A percentile compares a stretch with the other conserved stretches of the same genome.
These are phyloP conservation scores for Galagoides demidoff DNA, from an alignment of 2,797 vertebrate species.

Conservation along the genomic window DNA sequence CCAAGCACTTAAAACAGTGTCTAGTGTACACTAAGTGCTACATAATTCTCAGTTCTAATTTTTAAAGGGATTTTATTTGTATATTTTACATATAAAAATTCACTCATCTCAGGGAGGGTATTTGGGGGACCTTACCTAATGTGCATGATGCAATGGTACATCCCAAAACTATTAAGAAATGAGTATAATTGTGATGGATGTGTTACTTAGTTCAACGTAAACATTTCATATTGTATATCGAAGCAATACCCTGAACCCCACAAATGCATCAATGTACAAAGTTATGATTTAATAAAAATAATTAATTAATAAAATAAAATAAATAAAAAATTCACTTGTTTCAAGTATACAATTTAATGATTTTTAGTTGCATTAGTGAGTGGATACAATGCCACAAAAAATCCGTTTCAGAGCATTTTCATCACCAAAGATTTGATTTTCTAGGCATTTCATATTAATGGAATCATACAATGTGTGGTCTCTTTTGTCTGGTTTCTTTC, in stretches of 20 bases:
- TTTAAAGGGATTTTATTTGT: background rate
- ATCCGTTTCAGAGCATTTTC: conserved; percentile 44
- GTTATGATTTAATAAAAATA: too few species aligned
- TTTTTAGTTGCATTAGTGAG: conserved; percentile 5
- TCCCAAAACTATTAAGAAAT: too few species aligned
- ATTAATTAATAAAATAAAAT: too few species aligned
- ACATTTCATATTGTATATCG: too few species aligned
- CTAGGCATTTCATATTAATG: background rate
- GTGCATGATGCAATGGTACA: too few species aligned
- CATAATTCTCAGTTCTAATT: conserved; percentile 9
- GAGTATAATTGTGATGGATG: too few species aligned
- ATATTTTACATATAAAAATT: conserved; percentile 20
- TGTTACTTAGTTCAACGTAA: too few species aligned
- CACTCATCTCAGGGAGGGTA: background rate
- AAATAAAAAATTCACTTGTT: background rate
- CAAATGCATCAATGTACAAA: too few species aligned
- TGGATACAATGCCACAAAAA: background rate
- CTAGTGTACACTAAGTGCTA: background rate
- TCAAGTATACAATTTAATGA: conserved; percentile 10
- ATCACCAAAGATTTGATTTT: background rate
- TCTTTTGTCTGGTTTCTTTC: background rate
- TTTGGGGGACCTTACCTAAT: too few species aligned
- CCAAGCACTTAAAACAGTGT: background rate
- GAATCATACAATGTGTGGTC: background rate
- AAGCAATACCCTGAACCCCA: too few species aligned